A percentile compares a stretch with the other conserved stretches of the same genome.
These are phyloP conservation scores for Perdita meconis DNA, from an alignment of 2,888 invertebrate species.

Conservation along the genomic window DNA sequence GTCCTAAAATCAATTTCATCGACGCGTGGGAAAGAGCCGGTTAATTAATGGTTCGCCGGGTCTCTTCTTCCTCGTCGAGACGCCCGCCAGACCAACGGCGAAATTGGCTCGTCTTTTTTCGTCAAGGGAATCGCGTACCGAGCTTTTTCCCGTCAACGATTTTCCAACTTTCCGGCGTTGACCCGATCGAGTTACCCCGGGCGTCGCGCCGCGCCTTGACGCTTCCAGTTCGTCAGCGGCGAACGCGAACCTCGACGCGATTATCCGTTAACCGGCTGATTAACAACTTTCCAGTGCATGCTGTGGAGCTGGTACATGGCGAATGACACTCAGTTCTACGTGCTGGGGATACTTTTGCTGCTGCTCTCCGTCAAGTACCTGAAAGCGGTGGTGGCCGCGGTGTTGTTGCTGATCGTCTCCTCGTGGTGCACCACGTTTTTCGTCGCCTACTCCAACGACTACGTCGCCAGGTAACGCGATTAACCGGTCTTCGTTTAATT, in stretches of 20 bases:
- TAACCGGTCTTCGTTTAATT: background rate
- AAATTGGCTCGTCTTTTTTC: background rate
- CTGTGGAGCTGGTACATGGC: conserved; percentile 85
- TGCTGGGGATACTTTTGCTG: conserved; percentile 82
- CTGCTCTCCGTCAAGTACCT: conserved; percentile 84
- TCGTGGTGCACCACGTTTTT: conserved; percentile 92
- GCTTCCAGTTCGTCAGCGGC: too few relatives aligned
- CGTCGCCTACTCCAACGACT: conserved; percentile 90
- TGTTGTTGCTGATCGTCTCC: conserved; percentile 87
- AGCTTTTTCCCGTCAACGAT: too few relatives aligned
- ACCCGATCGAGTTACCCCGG: too few relatives aligned
- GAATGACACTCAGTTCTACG: conserved; percentile 84
- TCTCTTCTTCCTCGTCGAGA: background rate
- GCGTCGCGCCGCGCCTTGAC: too few relatives aligned
- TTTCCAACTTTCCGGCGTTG: too few relatives aligned
- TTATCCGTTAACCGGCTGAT: conserved; percentile 43
- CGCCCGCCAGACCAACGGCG: background rate
- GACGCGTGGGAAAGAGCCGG: background rate
- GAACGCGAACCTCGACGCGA: conserved; percentile 30
- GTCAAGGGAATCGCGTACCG: too few relatives aligned
- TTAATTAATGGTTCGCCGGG: conserved; percentile 7
- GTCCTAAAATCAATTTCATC: conserved; percentile 40
- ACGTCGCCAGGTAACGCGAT: conserved; percentile 84
- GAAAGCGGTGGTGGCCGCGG: conserved; percentile 87
- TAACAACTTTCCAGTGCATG: conserved; percentile 82